Percentiles rank a stretch among this genome's conserved stretches.
These are phyloP conservation scores for Temnothorax nylanderi DNA, from an alignment of 1,140 invertebrate species.

Conservation along the genomic window DNA sequence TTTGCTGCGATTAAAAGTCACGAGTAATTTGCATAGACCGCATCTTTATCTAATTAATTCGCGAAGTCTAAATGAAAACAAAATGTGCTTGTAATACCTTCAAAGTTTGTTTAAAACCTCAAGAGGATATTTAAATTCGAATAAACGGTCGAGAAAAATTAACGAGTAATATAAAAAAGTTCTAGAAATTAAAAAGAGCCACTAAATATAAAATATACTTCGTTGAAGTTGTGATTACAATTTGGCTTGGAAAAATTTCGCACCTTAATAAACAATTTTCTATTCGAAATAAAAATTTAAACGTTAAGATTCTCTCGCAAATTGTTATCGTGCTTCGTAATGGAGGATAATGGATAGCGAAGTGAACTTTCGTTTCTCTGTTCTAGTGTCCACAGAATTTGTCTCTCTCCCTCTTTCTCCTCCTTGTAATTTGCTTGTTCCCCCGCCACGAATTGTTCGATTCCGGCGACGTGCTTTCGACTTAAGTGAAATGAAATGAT, in stretches of 20 bases:
- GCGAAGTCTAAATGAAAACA: neutral
- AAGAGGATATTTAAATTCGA: neutral
- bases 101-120: neutral
- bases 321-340: constrained; percentile 19
- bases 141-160: neutral
- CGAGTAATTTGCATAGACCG: neutral
- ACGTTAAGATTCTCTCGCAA: neutral
- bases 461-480: constrained; percentile 26
- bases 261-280: neutral
- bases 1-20: neutral
- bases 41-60: constrained; percentile 21
- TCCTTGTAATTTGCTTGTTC: constrained; percentile 25
- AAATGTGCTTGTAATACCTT: neutral
- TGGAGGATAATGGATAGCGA: constrained; percentile 34
- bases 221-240: neutral
- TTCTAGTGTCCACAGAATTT: constrained; percentile 22
- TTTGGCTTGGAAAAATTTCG: constrained; percentile 18
- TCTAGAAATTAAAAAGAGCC: neutral
- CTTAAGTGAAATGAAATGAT: constrained; percentile 29
- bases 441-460: neutral
- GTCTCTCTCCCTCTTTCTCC: neutral
- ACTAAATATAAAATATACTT: neutral
- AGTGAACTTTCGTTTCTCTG: neutral
- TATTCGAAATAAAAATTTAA: constrained; percentile 22
- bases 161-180: neutral